Conservation (phyloP, 2,888 invertebrate genomes). For the Hemistola chrysoprasaria region DNA sequence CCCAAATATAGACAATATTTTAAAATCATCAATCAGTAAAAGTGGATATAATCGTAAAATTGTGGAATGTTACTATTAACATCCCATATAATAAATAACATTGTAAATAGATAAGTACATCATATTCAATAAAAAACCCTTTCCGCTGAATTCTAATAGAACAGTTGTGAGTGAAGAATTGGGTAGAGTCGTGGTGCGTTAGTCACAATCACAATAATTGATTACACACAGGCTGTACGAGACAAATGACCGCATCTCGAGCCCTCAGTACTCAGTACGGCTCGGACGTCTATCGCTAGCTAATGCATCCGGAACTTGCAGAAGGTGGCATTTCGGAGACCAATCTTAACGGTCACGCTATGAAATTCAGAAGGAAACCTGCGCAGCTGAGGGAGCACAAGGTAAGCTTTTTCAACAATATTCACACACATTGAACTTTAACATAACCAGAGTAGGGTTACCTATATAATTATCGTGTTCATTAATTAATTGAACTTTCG, state of each 20-base stretch:
- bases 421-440: neutral
- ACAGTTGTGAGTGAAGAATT: constrained; percentile 39
- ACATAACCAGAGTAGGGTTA: too few species aligned
- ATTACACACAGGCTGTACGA: constrained; percentile 31
- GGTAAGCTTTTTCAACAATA: constrained; percentile 3
- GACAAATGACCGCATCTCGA: constrained; percentile 42
- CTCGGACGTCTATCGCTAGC: constrained; percentile 31
- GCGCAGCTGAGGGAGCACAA: constrained; percentile 4
- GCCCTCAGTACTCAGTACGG: constrained; percentile 48
- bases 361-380: constrained; percentile 3
- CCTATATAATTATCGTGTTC: too few species aligned
- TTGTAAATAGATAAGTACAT: too few species aligned
- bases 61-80: too few species aligned
- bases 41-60: too few species aligned
- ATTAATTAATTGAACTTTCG: too few species aligned
- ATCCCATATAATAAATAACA: too few species aligned
- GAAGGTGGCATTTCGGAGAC: constrained; percentile 2
- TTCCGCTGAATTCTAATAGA: constrained; percentile 2
- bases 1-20: too few species aligned
- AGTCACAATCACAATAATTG: constrained; percentile 35
- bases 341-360: neutral
- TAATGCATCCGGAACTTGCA: constrained; percentile 17
- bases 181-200: constrained; percentile 33
- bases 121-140: neutral
- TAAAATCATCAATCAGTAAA: too few species aligned